Evolutionary conservation across 2,888 invertebrate genomes (phyloP), one percentile per base, ranked within the genome.

Genomic region (Crepidodera aurea): DNA sequence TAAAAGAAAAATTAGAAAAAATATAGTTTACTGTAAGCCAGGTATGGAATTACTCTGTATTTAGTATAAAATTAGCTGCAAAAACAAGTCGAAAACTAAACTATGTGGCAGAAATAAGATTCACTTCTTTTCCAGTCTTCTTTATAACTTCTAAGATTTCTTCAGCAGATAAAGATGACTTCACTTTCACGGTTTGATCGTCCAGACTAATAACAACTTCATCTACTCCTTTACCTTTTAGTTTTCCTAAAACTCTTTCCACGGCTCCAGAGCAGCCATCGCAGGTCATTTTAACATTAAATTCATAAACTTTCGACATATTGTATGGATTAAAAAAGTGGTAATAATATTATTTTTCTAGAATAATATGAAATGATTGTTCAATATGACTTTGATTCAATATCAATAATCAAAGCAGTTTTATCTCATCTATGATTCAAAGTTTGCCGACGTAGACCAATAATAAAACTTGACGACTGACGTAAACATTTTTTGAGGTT

Each of bases 271-370:
- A 91, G 81, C 97, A 98, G 10, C 96, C 96, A 73, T 91, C 93
- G 78, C 97, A 98, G 2, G 95, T 94, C 96, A 97, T 97, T 77
- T 89, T 92, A 51, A 97, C 94, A 73, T 89, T 87, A 81, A 92
- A 97, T 80, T 91, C 88, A 75, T 94, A 89, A 42, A 87, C 71
- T 73, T 77, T 70, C 19, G 57, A 48, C 48, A 56, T 56, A 16
- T 40, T 34, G n/a, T 34, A n/a, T 34, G 2, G 10, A 6, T 32
- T 32, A 32, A 10, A 32, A 25, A 25, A 25, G 25, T 7, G 25
- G 7, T 5, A 25, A 25, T n/a, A n/a, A n/a, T n/a, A n/a, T n/a
- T n/a, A n/a, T n/a, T n/a, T n/a, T n/a, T n/a, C n/a, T n/a, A n/a
- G n/a, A n/a, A n/a, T n/a, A n/a, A n/a, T n/a, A n/a, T n/a, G n/a